Evolutionary conservation across 2,113 vertebrate species (phyloP).

Genomic region (Ovis aries): ARS-UI_Ramb_v3.0 NC_056073.1:23564501-23565000

Average conservation of each 20-base stretch:
- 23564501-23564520: not conserved
- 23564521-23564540: not conserved
- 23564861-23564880: not conserved
- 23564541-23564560: not conserved
- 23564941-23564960: not conserved
- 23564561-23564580: not conserved
- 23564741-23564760: not conserved
- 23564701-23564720: not conserved
- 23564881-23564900: not conserved
- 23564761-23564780: not conserved
- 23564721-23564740: not conserved
- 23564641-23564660: not conserved
- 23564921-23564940: not conserved
- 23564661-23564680: not conserved
- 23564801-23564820: not conserved
- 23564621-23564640: not conserved
- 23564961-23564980: not conserved
- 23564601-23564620: not conserved
- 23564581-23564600: not conserved
- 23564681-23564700: not conserved
- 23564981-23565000: rapidly evolving
- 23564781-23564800: not conserved
- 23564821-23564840: not conserved
- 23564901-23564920: not conserved
- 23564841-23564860: rapidly evolving